Conservation (phyloP, 2,888 invertebrate genomes). For the Hypomecis punctinalis region DNA sequence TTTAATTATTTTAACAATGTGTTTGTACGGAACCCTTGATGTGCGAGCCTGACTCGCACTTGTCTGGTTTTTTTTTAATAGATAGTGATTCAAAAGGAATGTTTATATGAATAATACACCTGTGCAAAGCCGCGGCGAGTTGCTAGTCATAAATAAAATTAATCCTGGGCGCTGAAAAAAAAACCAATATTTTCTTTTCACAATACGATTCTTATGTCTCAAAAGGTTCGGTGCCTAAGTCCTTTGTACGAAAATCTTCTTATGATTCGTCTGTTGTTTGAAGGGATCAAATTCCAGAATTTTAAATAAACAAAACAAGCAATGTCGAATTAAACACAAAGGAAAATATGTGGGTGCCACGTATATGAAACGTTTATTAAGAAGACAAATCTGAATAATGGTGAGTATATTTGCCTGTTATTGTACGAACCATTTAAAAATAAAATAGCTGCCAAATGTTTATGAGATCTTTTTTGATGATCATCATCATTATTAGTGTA, state of each 20-base stretch:
- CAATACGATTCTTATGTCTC: not conserved
- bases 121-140: too few species aligned
- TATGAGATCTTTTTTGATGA: too few species aligned
- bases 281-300: conserved; percentile 6
- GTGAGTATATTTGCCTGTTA: not conserved
- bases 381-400: not conserved
- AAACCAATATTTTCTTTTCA: not conserved
- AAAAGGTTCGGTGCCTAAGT: not conserved
- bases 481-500: too few species aligned
- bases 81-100: too few species aligned
- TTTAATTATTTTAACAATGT: too few species aligned
- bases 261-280: conserved; percentile 3
- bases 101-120: too few species aligned
- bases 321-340: not conserved
- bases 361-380: not conserved
- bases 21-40: too few species aligned
- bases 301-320: not conserved
- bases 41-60: too few species aligned
- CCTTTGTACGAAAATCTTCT: not conserved
- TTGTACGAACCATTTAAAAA: too few species aligned
- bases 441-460: too few species aligned
- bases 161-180: conserved; percentile 9
- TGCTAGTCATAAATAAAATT: too few species aligned
- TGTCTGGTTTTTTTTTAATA: too few species aligned
- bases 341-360: not conserved